Evolutionary conservation across 1,140 invertebrate genomes (phyloP), one percentile per base, ranked within the genome.

Genomic region (Drosophila baimaii): DNA sequence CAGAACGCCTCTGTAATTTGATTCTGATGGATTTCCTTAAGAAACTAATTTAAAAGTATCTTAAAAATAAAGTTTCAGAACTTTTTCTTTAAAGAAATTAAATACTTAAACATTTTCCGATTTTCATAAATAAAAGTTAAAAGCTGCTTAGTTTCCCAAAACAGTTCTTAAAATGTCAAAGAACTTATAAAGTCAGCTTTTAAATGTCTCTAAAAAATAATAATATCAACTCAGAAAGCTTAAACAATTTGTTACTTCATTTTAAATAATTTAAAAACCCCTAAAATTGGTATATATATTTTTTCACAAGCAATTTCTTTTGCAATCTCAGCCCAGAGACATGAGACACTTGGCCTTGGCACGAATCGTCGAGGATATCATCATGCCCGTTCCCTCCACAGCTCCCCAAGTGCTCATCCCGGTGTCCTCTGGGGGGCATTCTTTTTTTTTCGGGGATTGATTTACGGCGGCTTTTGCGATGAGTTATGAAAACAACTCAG

Each of bases 401-500:
- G 17, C 54, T 65, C 65, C 47, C 59, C 47, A 23, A 51, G 31
- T 17, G 44, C 58, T 25, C 59, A 21, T 54, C 31, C 41, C 13
- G 44, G 44, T 39, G 39, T 65, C 41, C 49, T 57, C 59, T 23
- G 21, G 29, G 17, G 33, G 23, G 19, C 49, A 39, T 57, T 47
- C 37, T 21, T 41, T 56, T 51, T 51, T 74, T 71, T 80, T 73
- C 63, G 62, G 77, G 76, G 49, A 65, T 51, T 84, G 81, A 84
- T 84, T 84, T 84, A 84, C 72, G 55, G 33, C 64, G 66, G 51
- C 72, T 72, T 69, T 69, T 49, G 43, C 56, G 58, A 71, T 80
- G 66, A 84, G 66, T 84, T 84, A 84, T 84, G 81, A 79, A 84
- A 79, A 69, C 72, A 75, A 44, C 58, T 64, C 49, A 33, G 70